phyloP scores from a whole-genome alignment of 2,888 invertebrate genomes.

The Campopleginae sp. region DNA sequence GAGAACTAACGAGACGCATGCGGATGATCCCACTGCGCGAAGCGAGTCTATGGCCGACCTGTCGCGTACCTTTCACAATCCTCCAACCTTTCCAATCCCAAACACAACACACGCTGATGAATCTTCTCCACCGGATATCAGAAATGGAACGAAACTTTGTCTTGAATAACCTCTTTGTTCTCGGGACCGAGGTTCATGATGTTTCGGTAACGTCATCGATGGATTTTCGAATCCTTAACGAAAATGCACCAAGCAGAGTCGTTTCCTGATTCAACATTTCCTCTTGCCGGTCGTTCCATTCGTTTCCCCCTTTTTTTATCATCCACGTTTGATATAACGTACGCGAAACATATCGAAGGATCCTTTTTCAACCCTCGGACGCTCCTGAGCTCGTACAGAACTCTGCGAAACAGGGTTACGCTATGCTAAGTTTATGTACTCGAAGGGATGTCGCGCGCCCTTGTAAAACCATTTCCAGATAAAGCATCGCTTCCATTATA shows the following conservation, averaged over 20 bases:
- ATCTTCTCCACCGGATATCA: conserved; percentile 47
- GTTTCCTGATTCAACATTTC: conserved; percentile 63
- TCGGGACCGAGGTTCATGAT: background rate
- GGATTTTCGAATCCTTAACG: conserved; percentile 72
- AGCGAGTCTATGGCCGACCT: conserved; percentile 54
- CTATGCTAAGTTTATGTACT: conserved; percentile 82
- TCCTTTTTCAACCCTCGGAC: conserved; percentile 58
- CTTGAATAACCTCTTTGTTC: background rate
- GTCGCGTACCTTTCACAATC: conserved; percentile 42
- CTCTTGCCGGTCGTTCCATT: conserved; percentile 31
- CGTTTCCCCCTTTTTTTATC: conserved; percentile 33
- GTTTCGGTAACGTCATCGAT: conserved; percentile 56
- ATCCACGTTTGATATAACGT: conserved; percentile 30
- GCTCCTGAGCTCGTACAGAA: conserved; percentile 55
- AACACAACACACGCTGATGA: conserved; percentile 32
- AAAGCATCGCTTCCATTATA: conserved; percentile 81
- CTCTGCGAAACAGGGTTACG: conserved; percentile 68
- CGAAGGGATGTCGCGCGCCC: conserved; percentile 82
- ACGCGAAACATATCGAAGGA: conserved; percentile 54
- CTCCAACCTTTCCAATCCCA: background rate
- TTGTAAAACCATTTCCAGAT: conserved; percentile 84
- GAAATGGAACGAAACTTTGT: conserved; percentile 39
- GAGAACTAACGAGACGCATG: conserved; percentile 59
- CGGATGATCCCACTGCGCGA: conserved; percentile 63
- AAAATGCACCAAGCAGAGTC: conserved; percentile 44